Percentiles rank a stretch among this genome's conserved stretches.
These are phyloP conservation scores for Cyaniris semiargus DNA, from an alignment of 2,888 invertebrate genomes.

Conservation along the genomic window DNA sequence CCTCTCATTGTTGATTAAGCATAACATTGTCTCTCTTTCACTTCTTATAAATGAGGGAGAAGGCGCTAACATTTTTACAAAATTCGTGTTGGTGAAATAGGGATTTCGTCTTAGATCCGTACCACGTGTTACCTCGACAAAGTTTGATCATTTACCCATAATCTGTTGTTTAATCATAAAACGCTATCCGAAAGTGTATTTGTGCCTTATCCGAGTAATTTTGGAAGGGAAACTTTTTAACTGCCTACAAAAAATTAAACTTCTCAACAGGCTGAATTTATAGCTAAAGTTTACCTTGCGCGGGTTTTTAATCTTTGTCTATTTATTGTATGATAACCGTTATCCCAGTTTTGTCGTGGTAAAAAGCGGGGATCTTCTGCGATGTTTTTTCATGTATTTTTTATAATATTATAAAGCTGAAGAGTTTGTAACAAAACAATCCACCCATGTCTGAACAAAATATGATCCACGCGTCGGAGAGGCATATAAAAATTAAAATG, in stretches of 20 bases:
- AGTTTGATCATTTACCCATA: background rate
- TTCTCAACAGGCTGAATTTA: slow-evolving; percentile 21
- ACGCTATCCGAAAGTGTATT: slow-evolving; percentile 21
- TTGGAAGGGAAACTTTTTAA: slow-evolving; percentile 10
- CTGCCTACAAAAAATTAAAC: slow-evolving; percentile 26
- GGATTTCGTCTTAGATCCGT: background rate
- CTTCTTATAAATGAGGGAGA: too few species aligned
- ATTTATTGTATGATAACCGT: background rate
- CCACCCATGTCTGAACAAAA: too few species aligned
- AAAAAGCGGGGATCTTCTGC: background rate
- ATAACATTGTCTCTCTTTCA: too few species aligned
- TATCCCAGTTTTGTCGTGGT: background rate
- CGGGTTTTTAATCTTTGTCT: slow-evolving; percentile 21
- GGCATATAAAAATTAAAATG: too few species aligned
- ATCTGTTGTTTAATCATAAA: slow-evolving; percentile 18
- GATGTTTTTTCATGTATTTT: background rate
- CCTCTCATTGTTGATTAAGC: too few species aligned
- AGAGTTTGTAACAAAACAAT: too few species aligned
- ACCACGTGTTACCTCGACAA: background rate
- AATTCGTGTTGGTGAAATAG: too few species aligned
- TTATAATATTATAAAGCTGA: background rate
- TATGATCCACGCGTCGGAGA: too few species aligned
- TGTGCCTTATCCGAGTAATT: slow-evolving; percentile 14
- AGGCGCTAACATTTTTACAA: too few species aligned
- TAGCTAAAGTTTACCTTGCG: background rate